phyloP scores from a whole-genome alignment of 2,888 invertebrate genomes.

The Atherix ibis region DNA sequence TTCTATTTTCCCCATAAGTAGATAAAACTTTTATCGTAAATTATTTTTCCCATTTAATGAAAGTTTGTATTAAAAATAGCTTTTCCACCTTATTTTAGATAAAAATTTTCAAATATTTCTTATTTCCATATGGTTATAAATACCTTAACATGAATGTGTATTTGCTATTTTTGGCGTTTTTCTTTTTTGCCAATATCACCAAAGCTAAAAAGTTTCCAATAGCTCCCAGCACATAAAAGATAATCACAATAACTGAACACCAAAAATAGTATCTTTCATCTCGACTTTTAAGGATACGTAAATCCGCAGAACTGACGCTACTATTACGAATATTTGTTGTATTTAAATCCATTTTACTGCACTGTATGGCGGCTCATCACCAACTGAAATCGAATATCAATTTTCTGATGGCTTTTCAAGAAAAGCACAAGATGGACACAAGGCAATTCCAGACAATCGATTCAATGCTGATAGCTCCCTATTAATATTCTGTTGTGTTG shows the following conservation, averaged over 20 bases:
- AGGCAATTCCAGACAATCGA: no score
- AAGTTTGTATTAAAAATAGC: no score
- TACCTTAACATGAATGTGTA: constrained; percentile 52
- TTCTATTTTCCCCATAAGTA: no score
- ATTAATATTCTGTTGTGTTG: no score
- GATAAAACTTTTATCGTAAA: no score
- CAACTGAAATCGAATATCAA: constrained; percentile 3
- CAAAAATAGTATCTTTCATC: not conserved
- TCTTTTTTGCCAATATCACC: constrained; percentile 52
- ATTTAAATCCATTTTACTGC: constrained; percentile 4
- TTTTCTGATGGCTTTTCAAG: no score
- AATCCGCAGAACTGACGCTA: not conserved
- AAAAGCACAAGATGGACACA: no score
- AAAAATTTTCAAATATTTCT: no score
- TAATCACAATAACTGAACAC: constrained; percentile 14
- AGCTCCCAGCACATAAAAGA: constrained; percentile 49
- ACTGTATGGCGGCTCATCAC: constrained; percentile 7
- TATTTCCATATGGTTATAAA: no score
- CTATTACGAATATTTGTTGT: not conserved
- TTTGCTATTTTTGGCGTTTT: constrained; percentile 59
- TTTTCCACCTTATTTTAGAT: no score
- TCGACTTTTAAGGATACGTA: not conserved
- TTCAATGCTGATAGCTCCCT: no score
- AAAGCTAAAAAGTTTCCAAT: constrained; percentile 64
- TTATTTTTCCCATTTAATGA: no score